Evolutionary conservation across 2,888 invertebrate species (phyloP), one percentile per base, ranked within the genome.

Genomic region (Phymatocera aterrima): DNA sequence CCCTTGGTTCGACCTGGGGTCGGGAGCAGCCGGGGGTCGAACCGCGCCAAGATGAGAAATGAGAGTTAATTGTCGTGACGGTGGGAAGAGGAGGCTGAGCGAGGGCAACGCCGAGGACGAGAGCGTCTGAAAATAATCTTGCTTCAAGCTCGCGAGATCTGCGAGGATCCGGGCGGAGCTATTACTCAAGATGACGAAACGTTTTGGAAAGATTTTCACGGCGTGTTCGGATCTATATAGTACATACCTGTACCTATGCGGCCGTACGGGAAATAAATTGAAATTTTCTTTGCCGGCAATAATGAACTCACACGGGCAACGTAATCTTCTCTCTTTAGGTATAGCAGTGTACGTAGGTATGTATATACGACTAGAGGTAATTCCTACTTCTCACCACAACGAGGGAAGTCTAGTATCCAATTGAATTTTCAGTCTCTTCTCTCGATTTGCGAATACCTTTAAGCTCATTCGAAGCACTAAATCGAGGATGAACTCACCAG

Each of bases 11-110:
- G 77, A 65, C 77, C 28, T 31, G 37, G 64, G 64, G 64, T 77
- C 57, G 77, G 64, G 65, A 64, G 46, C 31, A 21, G 65, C 4
- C 10, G 68, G 46, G 77, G 61, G 77, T 64, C 64, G 65, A 34
- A 43, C 77, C 78, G 40, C 60, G 31, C 40, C 37, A 57, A 78
- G 68, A 78, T 78, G 68, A 78, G 78, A 68, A 78, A 78, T 70
- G 78, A 48, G 68, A 70, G 51, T 70, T 68, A 78, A 78, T 78
- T 70, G 78, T 78, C 57, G 68, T 57, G 43, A 48, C 10, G 65
- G n/a, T 28, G 78, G 24, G 43, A 28, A 34, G 51, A 21, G 43
- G 78, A 31, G 28, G 61, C 48, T 48, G n/a, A n/a, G n/a, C n/a
- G n/a, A n/a, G n/a, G n/a, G n/a, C n/a, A n/a, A n/a, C n/a, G n/a